A percentile compares a stretch with the other conserved stretches of the same genome.
Evolutionary conservation across 2,888 invertebrate species (phyloP).

Genomic region (Zygothrica quintamaculata): DNA sequence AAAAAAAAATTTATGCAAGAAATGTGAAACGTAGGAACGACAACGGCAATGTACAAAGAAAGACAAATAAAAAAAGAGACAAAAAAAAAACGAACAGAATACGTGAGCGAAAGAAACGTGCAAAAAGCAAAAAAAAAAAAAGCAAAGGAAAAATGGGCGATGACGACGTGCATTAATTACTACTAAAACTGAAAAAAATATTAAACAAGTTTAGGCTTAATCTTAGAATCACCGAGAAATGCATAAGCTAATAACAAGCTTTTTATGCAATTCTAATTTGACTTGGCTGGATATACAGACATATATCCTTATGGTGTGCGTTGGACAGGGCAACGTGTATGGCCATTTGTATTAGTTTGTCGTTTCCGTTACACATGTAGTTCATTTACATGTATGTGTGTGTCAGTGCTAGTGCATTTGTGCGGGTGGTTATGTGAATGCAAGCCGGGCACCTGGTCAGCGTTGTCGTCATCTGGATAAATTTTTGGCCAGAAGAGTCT

Average conservation of each 20-base stretch:
- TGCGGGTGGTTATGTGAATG: conserved; percentile 43
- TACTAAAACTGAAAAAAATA: conserved; percentile 35
- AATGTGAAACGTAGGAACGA: conserved; percentile 81
- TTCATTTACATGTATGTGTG: conserved; percentile 14
- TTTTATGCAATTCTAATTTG: conserved; percentile 43
- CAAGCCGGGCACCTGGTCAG: conserved; percentile 70
- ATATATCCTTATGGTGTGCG: conserved; percentile 35
- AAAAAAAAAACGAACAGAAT: conserved; percentile 49
- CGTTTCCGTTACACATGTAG: conserved; percentile 66
- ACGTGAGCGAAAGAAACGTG: conserved; percentile 70
- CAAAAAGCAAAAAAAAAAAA: conserved; percentile 60
- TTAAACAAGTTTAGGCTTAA: conserved; percentile 54
- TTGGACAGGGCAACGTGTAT: conserved; percentile 64
- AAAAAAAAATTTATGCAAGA: conserved; percentile 79
- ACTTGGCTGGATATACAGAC: conserved; percentile 17
- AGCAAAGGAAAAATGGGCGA: conserved; percentile 68
- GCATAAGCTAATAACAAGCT: conserved; percentile 10
- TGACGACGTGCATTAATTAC: conserved; percentile 72
- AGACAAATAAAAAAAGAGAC: conserved; percentile 49
- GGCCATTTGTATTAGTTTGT: conserved; percentile 41
- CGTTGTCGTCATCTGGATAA: conserved; percentile 49
- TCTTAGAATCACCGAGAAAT: conserved; percentile 18
- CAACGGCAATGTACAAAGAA: conserved; percentile 54
- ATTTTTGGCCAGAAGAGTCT: conserved; percentile 52
- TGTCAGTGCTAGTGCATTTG: conserved; percentile 36